Percentiles rank a stretch among this genome's conserved stretches.
Conservation (phyloP, 2,113 vertebrate species). For the Amazona vittata region DNA sequence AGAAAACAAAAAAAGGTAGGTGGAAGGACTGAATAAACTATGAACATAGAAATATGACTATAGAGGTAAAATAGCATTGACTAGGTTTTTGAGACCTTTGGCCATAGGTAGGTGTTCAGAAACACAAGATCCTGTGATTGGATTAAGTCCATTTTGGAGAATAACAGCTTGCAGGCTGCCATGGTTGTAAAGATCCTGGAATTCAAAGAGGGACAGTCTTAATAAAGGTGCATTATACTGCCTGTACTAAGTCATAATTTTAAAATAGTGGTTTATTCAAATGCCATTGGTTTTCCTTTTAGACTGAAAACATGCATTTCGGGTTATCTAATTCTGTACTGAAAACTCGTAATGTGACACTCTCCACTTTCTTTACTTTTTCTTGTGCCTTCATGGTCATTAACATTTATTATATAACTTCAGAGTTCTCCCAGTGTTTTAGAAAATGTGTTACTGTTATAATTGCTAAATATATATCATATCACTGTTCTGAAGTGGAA, state of each 20-base stretch:
- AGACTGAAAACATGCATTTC: background rate
- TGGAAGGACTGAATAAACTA: background rate
- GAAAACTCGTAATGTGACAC: background rate
- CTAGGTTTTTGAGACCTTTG: background rate
- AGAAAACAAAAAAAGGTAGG: background rate
- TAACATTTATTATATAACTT: background rate
- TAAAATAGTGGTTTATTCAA: background rate
- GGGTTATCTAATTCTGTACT: background rate
- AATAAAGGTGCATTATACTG: background rate
- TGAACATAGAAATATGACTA: background rate
- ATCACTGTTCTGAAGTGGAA: background rate
- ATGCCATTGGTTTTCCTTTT: background rate
- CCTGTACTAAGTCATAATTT: background rate
- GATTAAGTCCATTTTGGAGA: background rate
- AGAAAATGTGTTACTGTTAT: background rate
- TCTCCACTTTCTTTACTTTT: background rate
- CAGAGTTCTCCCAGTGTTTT: background rate
- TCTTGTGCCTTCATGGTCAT: background rate
- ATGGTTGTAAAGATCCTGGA: background rate
- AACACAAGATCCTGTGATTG: background rate
- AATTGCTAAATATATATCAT: background rate
- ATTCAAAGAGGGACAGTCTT: background rate
- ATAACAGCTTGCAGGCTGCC: background rate
- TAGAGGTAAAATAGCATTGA: background rate
- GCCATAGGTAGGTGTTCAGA: background rate